Conservation (phyloP, 1,140 invertebrate genomes). For the Anastatus disparis region DNA sequence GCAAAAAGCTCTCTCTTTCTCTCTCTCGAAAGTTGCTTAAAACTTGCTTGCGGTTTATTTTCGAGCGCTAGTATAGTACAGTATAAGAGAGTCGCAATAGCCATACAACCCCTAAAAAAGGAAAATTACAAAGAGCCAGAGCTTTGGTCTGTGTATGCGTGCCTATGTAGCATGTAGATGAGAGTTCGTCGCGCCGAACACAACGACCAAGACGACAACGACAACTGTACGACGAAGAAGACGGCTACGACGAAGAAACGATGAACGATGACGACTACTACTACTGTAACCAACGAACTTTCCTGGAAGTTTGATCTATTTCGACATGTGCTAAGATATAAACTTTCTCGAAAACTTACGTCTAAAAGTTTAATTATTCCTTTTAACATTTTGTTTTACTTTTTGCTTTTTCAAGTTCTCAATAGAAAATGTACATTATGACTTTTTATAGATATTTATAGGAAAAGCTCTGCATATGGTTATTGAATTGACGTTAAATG, state of each 20-base stretch:
- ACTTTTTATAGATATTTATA: no score
- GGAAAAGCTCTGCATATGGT: no score
- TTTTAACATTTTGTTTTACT: no score
- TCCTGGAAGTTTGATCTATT: constrained; percentile 39
- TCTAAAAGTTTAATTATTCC: not conserved
- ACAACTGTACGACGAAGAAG: not conserved
- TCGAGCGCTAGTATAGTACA: not conserved
- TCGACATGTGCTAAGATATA: constrained; percentile 19
- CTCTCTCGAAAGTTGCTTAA: no score
- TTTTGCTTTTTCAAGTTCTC: no score
- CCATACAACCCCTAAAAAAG: constrained; percentile 34
- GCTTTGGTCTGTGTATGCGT: not conserved
- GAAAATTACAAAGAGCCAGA: constrained; percentile 1
- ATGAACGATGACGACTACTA: no score
- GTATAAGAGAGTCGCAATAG: no score
- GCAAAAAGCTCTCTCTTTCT: no score
- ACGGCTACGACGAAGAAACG: constrained; percentile 2
- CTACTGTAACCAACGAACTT: no score
- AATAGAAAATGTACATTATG: no score
- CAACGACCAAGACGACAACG: constrained; percentile 17
- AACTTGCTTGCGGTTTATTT: constrained; percentile 39
- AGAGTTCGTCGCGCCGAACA: constrained; percentile 22
- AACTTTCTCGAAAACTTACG: not conserved
- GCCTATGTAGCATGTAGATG: not conserved
- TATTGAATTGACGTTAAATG: no score